Evolutionary conservation across 2,888 invertebrate species (phyloP).

Genomic region (Meliscaeva auricollis): DNA sequence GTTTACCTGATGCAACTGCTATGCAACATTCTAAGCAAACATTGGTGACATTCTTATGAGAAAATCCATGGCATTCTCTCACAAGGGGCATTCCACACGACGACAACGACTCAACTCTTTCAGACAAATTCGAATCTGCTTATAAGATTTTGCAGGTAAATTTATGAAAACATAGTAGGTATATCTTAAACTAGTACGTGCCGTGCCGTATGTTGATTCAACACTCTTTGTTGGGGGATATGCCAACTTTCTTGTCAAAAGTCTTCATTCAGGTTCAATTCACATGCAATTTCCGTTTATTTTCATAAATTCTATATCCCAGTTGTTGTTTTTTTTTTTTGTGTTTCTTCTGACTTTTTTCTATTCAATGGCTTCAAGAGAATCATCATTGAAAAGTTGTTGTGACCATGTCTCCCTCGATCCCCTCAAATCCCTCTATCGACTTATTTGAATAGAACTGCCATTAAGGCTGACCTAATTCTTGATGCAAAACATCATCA

Average conservation of each 20-base stretch:
- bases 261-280: slow-evolving; percentile 47
- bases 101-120: not conserved
- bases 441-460: slow-evolving; percentile 5
- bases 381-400: slow-evolving; percentile 22
- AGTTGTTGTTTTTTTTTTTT: not conserved
- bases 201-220: slow-evolving; percentile 30
- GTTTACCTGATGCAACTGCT: not conserved
- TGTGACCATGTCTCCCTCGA: not conserved
- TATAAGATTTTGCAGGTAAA: too few relatives aligned
- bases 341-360: not conserved
- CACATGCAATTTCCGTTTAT: slow-evolving; percentile 59
- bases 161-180: too few relatives aligned
- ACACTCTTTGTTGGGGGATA: slow-evolving; percentile 32
- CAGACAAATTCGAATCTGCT: slow-evolving; percentile 14
- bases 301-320: slow-evolving; percentile 23
- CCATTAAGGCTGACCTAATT: slow-evolving; percentile 71
- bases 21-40: slow-evolving; percentile 20
- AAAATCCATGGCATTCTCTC: slow-evolving; percentile 3
- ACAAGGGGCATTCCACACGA: not conserved
- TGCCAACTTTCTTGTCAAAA: slow-evolving; percentile 50
- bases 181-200: not conserved
- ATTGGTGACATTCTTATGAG: slow-evolving; percentile 16
- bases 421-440: too few relatives aligned
- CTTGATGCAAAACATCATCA: slow-evolving; percentile 67
- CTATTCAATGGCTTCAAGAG: not conserved